Percentiles rank a stretch among this genome's conserved stretches.
These are phyloP conservation scores for Atrichornis clamosus DNA, from an alignment of 2,113 vertebrate genomes.

Conservation along the genomic window DNA sequence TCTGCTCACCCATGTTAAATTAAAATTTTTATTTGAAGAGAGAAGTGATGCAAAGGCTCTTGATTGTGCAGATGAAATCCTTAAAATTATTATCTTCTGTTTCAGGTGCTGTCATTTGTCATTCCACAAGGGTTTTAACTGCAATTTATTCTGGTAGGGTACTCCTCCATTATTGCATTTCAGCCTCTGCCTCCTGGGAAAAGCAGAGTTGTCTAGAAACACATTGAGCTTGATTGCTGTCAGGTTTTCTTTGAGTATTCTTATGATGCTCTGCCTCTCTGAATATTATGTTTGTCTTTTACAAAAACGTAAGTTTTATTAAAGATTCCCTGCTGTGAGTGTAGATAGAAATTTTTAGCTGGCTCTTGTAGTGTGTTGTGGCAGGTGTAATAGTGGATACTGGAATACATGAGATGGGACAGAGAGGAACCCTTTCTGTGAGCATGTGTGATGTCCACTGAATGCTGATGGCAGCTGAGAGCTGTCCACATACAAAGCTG, in stretches of 20 bases:
- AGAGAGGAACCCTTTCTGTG: background rate
- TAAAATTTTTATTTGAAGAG: background rate
- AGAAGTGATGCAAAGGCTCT: background rate
- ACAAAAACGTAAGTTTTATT: background rate
- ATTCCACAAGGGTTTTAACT: background rate
- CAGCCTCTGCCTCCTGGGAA: background rate
- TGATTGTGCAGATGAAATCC: background rate
- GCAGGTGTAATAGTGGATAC: background rate
- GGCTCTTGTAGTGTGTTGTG: background rate
- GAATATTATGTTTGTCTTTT: background rate
- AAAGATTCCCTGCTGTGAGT: background rate
- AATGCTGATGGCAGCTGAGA: background rate
- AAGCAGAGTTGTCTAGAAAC: background rate
- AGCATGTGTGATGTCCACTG: background rate
- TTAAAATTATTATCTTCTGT: background rate
- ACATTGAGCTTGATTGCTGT: background rate
- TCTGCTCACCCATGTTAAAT: background rate
- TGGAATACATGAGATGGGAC: background rate
- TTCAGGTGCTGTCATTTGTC: background rate
- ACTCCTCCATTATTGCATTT: background rate
- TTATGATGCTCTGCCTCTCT: background rate
- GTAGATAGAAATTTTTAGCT: background rate
- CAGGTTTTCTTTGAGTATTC: background rate
- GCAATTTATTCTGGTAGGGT: background rate
- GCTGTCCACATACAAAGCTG: background rate